Base-by-base conservation (phyloP, 2,797 vertebrate genomes). In the Sebastes vulpes region DNA sequence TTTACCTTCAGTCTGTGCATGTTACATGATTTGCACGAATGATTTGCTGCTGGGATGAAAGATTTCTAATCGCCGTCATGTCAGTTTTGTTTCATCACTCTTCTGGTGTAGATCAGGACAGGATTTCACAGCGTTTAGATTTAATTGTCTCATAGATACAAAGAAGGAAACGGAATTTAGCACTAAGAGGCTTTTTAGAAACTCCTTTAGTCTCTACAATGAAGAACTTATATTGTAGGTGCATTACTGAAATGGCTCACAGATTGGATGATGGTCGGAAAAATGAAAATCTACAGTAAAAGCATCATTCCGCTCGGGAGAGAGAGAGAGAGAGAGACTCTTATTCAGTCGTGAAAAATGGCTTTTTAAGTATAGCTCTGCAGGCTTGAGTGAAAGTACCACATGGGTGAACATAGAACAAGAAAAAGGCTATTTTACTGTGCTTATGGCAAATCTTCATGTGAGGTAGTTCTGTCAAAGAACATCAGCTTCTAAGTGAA, bases 181-280 rank as follows among this genome's bases (percentile, higher is more conserved):
- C 42, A 38, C 29, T 26, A 11, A 77, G 20, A 79, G 16, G 53
- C 63, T 78, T 82, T 80, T 32, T n/a, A 31, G 3, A 72, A 50
- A 25, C 25, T 46, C 0, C 3, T 65, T 64, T 70, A 25, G 0
- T 67, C 56, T 70, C 12, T 3, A n/a, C 11, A 25, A 31, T 20
- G 29, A 50, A 58, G 20, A 69, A 71, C 16, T 69, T 38, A 72
- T 71, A 57, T 64, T 78, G n/a, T 4, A 63, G 21, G 28, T 56
- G 48, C 50, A 70, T 76, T 82, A 65, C 61, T 57, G 78, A 74
- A 79, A 85, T 71, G 32, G 61, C 32, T 65, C 26, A 18, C 25
- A 67, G 58, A 65, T 68, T 74, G 26, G n/a, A 81, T 57, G 65
- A 68, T 64, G 54, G 28, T 46, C 4, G 5, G 64, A 63, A 54